Evolutionary conservation across 2,888 invertebrate species (phyloP).

Genomic region (Pseudoips prasinana): DNA sequence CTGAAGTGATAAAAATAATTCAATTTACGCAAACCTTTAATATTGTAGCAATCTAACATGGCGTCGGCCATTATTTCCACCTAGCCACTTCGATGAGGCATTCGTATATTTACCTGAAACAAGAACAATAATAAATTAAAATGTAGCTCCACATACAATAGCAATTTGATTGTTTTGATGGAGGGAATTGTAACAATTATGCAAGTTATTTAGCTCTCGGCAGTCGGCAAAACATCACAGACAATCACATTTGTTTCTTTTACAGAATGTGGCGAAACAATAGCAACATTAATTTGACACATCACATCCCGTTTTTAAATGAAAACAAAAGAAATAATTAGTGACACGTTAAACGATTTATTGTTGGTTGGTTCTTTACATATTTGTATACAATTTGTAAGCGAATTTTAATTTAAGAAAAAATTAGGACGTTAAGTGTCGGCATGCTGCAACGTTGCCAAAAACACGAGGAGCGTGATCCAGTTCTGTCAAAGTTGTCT

Average conservation of each 20-base stretch:
- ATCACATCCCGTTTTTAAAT: constrained; percentile 4
- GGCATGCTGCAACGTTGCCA: constrained; percentile 45
- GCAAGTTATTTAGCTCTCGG: not conserved
- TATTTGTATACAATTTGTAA: constrained; percentile 39
- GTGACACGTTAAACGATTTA: constrained; percentile 22
- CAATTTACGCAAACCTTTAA: not conserved
- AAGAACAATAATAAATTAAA: constrained; percentile 14
- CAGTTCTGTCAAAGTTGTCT: constrained; percentile 68
- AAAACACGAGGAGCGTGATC: constrained; percentile 53
- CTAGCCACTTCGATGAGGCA: not conserved
- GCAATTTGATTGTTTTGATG: no score
- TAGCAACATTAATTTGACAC: constrained; percentile 9
- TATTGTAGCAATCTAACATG: no score
- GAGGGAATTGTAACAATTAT: no score
- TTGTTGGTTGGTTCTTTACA: constrained; percentile 14
- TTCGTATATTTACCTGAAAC: constrained; percentile 24
- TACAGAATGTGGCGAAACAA: constrained; percentile 3
- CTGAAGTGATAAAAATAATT: not conserved
- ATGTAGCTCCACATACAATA: not conserved
- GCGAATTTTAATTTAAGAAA: constrained; percentile 25
- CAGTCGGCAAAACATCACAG: not conserved
- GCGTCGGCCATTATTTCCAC: no score
- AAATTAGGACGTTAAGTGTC: constrained; percentile 25
- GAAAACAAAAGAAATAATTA: constrained; percentile 7
- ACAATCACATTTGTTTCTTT: constrained; percentile 2